Evolutionary conservation across 2,797 vertebrate genomes (phyloP), one percentile per base, ranked within the genome.

Genomic region (Hoplostethus mediterraneus): DNA sequence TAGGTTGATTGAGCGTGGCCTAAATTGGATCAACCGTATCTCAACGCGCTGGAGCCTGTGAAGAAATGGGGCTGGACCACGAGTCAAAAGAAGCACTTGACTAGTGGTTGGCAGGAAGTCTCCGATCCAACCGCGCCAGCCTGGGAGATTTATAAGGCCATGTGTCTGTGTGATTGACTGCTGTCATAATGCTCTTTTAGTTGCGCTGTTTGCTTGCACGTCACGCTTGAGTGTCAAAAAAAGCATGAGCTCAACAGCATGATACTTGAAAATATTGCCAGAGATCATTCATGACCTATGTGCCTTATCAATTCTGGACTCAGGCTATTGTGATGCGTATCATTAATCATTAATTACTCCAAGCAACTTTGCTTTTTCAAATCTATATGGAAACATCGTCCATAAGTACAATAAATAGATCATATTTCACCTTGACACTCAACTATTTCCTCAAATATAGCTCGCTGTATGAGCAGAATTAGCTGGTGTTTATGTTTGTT

Each of bases 21-120:
- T 87, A 89, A 93, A 93, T 90, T 93, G 91, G 91, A 92, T 92
- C 91, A 89, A 91, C 86, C 80, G 63, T 77, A 87, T 89, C 88
- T 91, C 62, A 81, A 21, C 59, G 66, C 70, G 63, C 80, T 30
- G 82, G 80, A 84, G 80, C 75, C 73, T 74, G 21, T 21, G 21
- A 21, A 56, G 83, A 88, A 92, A 92, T 79, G 44, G 44, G 71
- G 55, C 68, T 82, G 81, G 77, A 81, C 82, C 81, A 63, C 44
- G 67, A 79, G 79, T 75, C 73, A 60, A 83, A 89, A 87, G 85
- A 74, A 81, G 68, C 60, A 66, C 85, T 75, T 58, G 81, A 79
- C 84, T 73, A 49, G 85, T 75, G 71, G 73, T 75, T 73, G 71
- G 62, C 14, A 31, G 78, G 74, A 77, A 0, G 54, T 63, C 83